phyloP scores from a whole-genome alignment of 2,797 vertebrate genomes.

The Melanotaenia boesemani region DNA sequence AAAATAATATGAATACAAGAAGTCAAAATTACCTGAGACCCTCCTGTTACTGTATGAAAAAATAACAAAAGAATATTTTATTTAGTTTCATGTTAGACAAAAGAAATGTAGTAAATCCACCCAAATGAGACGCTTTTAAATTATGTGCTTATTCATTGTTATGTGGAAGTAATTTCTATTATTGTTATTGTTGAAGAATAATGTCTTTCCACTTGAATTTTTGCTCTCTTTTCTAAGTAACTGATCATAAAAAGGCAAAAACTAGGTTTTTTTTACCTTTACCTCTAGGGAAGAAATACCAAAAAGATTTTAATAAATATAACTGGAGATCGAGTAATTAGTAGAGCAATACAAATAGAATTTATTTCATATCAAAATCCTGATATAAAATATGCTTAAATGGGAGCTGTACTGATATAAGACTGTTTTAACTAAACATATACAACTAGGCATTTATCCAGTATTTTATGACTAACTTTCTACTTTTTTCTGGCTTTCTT shows the following conservation, averaged over 20 bases:
- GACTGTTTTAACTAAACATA: neutral
- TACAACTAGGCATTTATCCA: neutral
- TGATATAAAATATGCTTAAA: neutral
- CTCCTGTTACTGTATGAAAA: too few relatives aligned
- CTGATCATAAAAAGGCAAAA: neutral
- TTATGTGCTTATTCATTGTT: neutral
- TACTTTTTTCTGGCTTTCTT: too few relatives aligned
- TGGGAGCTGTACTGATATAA: neutral
- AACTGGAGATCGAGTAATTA: neutral
- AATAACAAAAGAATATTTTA: too few relatives aligned
- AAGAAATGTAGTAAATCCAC: constrained; percentile 19
- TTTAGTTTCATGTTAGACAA: neutral
- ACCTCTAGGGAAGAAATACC: neutral
- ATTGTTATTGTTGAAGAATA: neutral
- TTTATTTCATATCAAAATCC: neutral
- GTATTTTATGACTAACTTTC: neutral
- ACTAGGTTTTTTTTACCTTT: neutral
- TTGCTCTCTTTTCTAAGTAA: constrained; percentile 1
- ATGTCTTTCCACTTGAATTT: neutral
- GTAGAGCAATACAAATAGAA: neutral
- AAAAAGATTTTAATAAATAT: neutral
- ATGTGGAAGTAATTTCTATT: neutral
- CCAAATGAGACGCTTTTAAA: neutral
- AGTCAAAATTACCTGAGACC: too few relatives aligned
- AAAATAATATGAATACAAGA: too few relatives aligned